These are phyloP conservation scores for Sinocyclocheilus rhinocerous DNA, from an alignment of 2,113 vertebrate species.

Conservation along the genomic window DNA sequence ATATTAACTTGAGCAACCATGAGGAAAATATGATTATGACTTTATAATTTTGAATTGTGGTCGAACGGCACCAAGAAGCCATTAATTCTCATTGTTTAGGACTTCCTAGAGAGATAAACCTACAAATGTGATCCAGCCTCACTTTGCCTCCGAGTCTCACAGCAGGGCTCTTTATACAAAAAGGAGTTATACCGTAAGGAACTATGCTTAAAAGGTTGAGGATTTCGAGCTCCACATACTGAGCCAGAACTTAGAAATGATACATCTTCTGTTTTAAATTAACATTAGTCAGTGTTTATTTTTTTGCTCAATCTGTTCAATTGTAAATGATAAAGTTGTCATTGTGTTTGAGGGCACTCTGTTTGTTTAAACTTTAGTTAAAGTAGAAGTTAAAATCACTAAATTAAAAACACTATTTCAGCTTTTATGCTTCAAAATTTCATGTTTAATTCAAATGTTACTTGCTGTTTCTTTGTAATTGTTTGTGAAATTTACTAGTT, in stretches of 20 bases:
- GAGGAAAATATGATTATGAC: constrained; percentile 57
- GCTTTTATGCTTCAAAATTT: no score
- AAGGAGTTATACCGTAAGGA: neutral
- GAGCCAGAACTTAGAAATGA: neutral
- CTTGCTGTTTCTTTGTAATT: no score
- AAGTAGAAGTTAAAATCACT: no score
- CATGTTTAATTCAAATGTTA: no score
- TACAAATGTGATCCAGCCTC: neutral
- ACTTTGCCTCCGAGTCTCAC: constrained; percentile 1
- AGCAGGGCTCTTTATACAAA: neutral
- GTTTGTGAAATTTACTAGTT: no score
- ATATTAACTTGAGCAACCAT: constrained; percentile 54
- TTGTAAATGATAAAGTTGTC: no score
- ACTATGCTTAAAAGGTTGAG: neutral
- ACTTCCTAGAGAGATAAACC: constrained; percentile 8
- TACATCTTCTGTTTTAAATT: no score
- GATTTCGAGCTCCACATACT: neutral
- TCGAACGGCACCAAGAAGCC: constrained; percentile 38
- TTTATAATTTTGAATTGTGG: constrained; percentile 49
- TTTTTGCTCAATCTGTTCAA: no score
- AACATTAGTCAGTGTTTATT: no score
- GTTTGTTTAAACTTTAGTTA: no score
- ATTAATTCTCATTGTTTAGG: constrained; percentile 38
- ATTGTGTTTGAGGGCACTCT: no score
- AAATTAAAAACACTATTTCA: no score